Evolutionary conservation across 2,797 vertebrate species (phyloP).

Genomic region (Enteromius fasciolatus): DNA sequence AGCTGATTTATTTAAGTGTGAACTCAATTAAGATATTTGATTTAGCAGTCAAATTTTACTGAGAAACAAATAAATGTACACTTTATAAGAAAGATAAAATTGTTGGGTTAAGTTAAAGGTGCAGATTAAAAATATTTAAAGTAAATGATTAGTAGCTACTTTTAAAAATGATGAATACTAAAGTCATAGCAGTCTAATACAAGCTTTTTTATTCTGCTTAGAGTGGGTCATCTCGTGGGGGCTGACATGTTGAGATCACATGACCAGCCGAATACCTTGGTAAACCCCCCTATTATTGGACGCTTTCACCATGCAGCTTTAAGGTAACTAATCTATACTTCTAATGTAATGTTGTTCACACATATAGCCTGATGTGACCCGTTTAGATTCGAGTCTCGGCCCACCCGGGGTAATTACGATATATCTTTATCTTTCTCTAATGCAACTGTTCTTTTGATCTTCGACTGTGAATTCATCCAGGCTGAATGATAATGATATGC

Average conservation of each 20-base stretch:
- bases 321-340: neutral
- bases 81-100: neutral
- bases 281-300: neutral
- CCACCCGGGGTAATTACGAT: slow-evolving; percentile 22
- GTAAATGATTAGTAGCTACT: neutral
- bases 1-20: neutral
- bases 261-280: neutral
- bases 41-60: too few relatives aligned
- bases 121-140: neutral
- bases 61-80: too few relatives aligned
- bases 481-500: slow-evolving; percentile 57
- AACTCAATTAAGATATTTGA: neutral
- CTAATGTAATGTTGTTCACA: slow-evolving; percentile 10
- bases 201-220: neutral
- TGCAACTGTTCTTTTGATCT: slow-evolving; percentile 38
- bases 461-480: slow-evolving; percentile 38
- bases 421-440: slow-evolving; percentile 16
- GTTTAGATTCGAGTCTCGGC: slow-evolving; percentile 17
- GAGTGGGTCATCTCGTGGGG: neutral
- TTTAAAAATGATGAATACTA: neutral
- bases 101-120: neutral
- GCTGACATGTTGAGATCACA: slow-evolving; percentile 16
- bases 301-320: neutral
- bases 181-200: neutral
- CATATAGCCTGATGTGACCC: slow-evolving; percentile 7